A percentile compares a stretch with the other conserved stretches of the same genome.
Conservation (phyloP, 2,797 vertebrate species). For the Pipistrellus pipistrellus region DNA sequence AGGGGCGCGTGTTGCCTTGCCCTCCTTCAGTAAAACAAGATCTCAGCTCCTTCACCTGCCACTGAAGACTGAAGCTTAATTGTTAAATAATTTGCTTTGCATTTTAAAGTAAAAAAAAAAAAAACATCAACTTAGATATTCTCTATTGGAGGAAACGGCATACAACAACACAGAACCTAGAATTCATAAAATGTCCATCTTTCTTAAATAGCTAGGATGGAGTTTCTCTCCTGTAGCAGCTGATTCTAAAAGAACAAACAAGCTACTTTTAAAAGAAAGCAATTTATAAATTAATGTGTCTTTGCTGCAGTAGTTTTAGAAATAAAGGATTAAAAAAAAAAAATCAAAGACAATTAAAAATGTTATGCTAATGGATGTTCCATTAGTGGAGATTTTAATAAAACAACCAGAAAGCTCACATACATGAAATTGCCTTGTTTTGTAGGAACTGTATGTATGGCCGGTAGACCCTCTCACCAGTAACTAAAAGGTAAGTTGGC, state of each 20-base stretch:
- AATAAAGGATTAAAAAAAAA: constrained; percentile 14
- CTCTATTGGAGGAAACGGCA: neutral
- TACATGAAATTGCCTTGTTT: neutral
- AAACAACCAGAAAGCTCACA: constrained; percentile 56
- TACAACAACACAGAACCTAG: neutral
- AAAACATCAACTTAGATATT: neutral
- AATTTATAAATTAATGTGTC: neutral
- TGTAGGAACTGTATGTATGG: neutral
- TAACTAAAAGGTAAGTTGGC: neutral
- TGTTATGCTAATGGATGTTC: neutral
- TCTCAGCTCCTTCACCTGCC: neutral
- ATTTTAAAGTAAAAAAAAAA: neutral
- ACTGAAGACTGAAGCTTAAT: neutral
- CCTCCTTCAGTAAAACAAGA: neutral
- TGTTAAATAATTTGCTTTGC: neutral
- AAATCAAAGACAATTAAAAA: neutral
- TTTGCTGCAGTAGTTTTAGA: constrained; percentile 5
- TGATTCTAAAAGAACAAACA: constrained; percentile 28
- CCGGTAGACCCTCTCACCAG: neutral
- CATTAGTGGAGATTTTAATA: constrained; percentile 28
- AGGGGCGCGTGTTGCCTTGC: neutral
- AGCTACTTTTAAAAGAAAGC: constrained; percentile 4
- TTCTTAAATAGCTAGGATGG: constrained; percentile 17
- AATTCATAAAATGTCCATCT: constrained; percentile 16
- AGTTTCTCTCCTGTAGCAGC: neutral